Evolutionary conservation across 2,888 invertebrate species (phyloP), one percentile per base, ranked within the genome.

Genomic region (Pterostichus madidus): DNA sequence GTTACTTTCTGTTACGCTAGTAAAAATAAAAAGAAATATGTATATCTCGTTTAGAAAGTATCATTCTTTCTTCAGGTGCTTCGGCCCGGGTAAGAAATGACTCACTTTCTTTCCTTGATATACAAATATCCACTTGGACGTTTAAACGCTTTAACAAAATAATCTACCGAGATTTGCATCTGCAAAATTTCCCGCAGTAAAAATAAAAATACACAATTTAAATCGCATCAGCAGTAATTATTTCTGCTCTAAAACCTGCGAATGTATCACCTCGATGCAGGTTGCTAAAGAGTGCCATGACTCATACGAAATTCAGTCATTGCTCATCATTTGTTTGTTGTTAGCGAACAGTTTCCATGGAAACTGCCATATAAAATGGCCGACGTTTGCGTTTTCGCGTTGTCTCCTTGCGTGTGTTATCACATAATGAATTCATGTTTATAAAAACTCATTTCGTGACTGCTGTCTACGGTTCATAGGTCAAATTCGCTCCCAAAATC

Each of bases 261-360:
- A 46, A 46, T 11, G 11, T 46, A 46, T 11, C 8, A 46, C 46
- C 8, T 39, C 39, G 5, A 8, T 39, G 39, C 39, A 39, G 39
- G 3, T 35, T 35, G 3, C 6, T 1, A 8, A 39, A 3, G 8
- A 39, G 39, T 6, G 35, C 35, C 4, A 10, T 52, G 52, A 52
- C 13, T 52, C 52, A 52, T 52, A 52, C 52, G 13, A 39, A 59
- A 32, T 35, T 61, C 32, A 59, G 35, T 11, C 31, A 64, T 64
- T 64, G 64, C 64, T 64, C 64, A 64, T 64, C 64, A 64, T 64
- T 64, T 64, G 64, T 64, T 64, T 52, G 52, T 52, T 52, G 13
- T 52, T 52, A 52, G n/a, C n/a, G 52, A 52, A 13, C 13, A 1
- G 52, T 52, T 52, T 52, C 52, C 52, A 52, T 52, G n/a, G 52